phyloP scores from a whole-genome alignment of 1,140 invertebrate genomes.

The Anadara kagoshimensis region DNA sequence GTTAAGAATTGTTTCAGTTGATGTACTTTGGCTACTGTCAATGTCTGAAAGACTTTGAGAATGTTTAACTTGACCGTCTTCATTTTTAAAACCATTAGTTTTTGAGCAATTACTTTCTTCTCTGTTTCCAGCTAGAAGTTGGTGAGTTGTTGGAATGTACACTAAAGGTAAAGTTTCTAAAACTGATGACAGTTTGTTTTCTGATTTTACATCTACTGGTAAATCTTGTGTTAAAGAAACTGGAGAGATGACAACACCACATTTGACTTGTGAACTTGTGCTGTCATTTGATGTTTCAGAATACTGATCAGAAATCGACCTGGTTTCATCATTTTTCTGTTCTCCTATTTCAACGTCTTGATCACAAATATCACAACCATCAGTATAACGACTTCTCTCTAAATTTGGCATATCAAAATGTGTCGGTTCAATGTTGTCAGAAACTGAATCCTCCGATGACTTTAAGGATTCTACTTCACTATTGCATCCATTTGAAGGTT shows the following conservation, averaged over 20 bases:
- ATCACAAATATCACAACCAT: not conserved
- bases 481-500: too few species aligned
- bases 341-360: conserved; percentile 10
- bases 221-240: conserved; percentile 62
- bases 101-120: conserved; percentile 19
- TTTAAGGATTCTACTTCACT: too few species aligned
- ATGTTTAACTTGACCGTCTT: conserved; percentile 31
- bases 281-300: conserved; percentile 5
- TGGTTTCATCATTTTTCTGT: not conserved
- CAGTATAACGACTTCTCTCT: conserved; percentile 3
- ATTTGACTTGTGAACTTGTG: conserved; percentile 35
- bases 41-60: not conserved
- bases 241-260: conserved; percentile 60
- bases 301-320: not conserved
- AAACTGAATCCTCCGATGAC: too few species aligned
- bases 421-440: conserved; percentile 10
- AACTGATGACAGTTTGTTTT: conserved; percentile 62
- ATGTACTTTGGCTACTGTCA: conserved; percentile 12
- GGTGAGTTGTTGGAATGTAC: conserved; percentile 68
- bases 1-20: conserved; percentile 38
- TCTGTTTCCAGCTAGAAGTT: conserved; percentile 51
- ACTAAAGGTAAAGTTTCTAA: conserved; percentile 66
- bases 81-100: conserved; percentile 26
- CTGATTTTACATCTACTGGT: conserved; percentile 51
- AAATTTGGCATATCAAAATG: not conserved